Evolutionary conservation across 2,797 vertebrate genomes (phyloP).

Genomic region (Bovichtus diacanthus): DNA sequence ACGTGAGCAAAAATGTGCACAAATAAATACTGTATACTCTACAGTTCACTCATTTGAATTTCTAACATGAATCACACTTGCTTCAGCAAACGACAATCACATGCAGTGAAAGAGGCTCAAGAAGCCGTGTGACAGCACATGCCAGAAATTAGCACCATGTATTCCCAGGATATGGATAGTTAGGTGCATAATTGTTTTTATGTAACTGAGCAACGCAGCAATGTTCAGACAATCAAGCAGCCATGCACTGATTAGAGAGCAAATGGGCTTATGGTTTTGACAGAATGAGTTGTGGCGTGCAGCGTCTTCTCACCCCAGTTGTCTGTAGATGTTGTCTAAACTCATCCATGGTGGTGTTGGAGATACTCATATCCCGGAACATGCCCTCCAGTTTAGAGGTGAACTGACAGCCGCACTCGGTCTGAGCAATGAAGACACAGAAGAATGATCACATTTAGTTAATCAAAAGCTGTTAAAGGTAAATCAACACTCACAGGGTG

Average conservation of each 20-base stretch:
- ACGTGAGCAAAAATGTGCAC: background rate
- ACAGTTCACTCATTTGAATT: background rate
- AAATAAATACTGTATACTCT: background rate
- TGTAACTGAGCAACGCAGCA: conserved; percentile 25
- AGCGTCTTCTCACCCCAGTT: conserved; percentile 89
- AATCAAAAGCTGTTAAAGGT: background rate
- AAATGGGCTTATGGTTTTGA: conserved; percentile 36
- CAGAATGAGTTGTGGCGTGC: conserved; percentile 20
- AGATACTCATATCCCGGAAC: conserved; percentile 99
- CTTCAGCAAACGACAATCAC: conserved; percentile 4
- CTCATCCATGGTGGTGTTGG: conserved; percentile 99
- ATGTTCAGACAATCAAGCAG: conserved; percentile 25
- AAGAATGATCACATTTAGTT: conserved; percentile 9
- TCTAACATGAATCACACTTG: conserved; percentile 6
- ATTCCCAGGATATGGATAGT: conserved; percentile 28
- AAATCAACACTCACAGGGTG: background rate
- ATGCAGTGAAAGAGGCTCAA: background rate
- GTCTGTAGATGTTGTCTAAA: conserved; percentile 97
- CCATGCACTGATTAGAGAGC: conserved; percentile 22
- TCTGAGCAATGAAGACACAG: conserved; percentile 79
- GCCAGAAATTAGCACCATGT: conserved; percentile 21
- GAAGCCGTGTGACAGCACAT: conserved; percentile 20
- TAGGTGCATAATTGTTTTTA: conserved; percentile 44
- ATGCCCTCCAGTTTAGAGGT: conserved; percentile 99
- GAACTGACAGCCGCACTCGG: conserved; percentile 99